Evolutionary conservation across 2,888 invertebrate genomes (phyloP).

Genomic region (Dasypogon diadema): DNA sequence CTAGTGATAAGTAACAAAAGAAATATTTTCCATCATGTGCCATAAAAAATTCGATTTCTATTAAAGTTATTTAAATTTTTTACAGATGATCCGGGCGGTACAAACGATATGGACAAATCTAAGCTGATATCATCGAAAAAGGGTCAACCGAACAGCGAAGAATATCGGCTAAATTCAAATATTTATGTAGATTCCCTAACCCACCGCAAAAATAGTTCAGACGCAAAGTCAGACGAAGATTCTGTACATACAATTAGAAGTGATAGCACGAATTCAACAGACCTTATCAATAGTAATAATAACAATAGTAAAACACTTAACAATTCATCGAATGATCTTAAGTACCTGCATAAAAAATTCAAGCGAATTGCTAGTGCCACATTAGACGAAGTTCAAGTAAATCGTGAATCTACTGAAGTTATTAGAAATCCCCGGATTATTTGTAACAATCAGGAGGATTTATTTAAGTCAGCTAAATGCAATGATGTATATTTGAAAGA

Average conservation of each 20-base stretch:
- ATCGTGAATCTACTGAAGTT: constrained; percentile 1
- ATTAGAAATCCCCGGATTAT: not conserved
- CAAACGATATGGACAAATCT: constrained; percentile 65
- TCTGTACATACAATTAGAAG: constrained; percentile 15
- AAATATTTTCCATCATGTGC: no score
- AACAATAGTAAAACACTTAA: constrained; percentile 54
- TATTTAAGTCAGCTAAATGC: not conserved
- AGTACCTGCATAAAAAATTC: constrained; percentile 93
- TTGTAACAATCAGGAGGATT: constrained; percentile 6
- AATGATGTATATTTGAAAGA: not conserved
- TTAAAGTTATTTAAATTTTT: no score
- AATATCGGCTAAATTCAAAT: constrained; percentile 33
- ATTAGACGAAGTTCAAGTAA: constrained; percentile 56
- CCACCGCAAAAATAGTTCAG: constrained; percentile 45
- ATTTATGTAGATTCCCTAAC: constrained; percentile 37
- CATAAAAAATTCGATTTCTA: no score
- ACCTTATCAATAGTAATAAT: constrained; percentile 53
- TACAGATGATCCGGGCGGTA: constrained; percentile 66
- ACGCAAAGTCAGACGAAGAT: constrained; percentile 10
- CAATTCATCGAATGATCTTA: constrained; percentile 72
- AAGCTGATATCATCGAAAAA: constrained; percentile 55
- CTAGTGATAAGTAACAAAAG: no score
- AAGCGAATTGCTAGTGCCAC: constrained; percentile 84
- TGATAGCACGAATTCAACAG: constrained; percentile 41
- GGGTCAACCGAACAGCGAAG: constrained; percentile 25